Conservation (phyloP, 2,113 vertebrate genomes). For the Apodemus speciosus region DNA sequence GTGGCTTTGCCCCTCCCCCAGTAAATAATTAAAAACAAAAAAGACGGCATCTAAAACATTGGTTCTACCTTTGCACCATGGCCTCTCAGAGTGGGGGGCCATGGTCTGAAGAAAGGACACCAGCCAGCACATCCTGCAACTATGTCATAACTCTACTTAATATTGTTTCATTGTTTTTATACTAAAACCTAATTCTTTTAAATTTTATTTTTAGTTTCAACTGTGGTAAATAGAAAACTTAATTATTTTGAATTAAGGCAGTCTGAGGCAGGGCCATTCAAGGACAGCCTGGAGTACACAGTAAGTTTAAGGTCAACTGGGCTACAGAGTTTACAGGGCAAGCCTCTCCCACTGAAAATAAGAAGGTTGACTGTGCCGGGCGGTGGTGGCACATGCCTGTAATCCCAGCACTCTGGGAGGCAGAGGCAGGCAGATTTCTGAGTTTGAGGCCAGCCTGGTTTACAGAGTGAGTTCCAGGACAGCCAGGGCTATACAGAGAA, state of each 20-base stretch:
- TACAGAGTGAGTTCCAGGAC: no score
- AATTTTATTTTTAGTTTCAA: background rate
- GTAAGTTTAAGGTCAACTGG: background rate
- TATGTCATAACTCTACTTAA: background rate
- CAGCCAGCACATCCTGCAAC: background rate
- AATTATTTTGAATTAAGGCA: background rate
- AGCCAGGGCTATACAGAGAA: no score
- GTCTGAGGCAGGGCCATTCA: background rate
- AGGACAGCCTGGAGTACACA: background rate
- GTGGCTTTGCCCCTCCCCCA: background rate
- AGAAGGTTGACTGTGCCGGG: background rate
- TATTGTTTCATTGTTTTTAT: background rate
- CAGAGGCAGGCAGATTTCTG: no score
- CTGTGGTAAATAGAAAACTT: background rate
- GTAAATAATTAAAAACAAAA: background rate
- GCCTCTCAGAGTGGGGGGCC: background rate
- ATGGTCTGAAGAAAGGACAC: background rate
- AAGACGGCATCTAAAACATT: background rate
- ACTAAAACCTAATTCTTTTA: background rate
- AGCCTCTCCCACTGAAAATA: background rate
- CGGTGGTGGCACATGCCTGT: no score
- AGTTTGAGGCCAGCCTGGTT: no score
- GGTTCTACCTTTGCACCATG: background rate
- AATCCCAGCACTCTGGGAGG: no score
- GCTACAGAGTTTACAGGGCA: background rate